Base-by-base conservation (phyloP, 2,888 invertebrate species). In the Pogonocherus hispidulus region DNA sequence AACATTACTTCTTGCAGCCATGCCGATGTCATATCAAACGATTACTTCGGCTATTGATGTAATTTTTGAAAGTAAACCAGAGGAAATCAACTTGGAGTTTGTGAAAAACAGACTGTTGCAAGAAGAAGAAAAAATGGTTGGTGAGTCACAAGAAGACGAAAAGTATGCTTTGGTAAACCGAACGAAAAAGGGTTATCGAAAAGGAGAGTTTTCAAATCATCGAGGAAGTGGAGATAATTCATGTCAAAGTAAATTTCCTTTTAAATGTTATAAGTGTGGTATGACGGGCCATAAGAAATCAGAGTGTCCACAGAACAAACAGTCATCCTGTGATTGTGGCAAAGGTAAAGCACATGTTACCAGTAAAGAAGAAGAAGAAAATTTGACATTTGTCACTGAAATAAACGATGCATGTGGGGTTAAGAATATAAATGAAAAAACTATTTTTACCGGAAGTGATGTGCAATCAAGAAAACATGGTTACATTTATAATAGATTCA, bases 81-180 rank as follows among this genome's bases (percentile, higher is more conserved):
- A 16, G 9, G 9, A 16, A 6, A 2, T 46, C n/a, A 37, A 37
- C 11, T 55, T 20, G 16, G 37, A 5, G 8, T 27, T 5, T 27
- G 27, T 27, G 27, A 27, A 27, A 27, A 27, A 3, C 27, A 8
- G 27, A 27, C 27, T 27, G 8, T 27, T 8, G 27, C 27, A 27
- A 8, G 57, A 66, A 68, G 66, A 69, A 9, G 51, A 47, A 20
- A 9, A 56, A 69, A 51, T 62, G 51, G 51, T 63, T 69, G 57
- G 46, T 68, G 16, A 16, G 69, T 35, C 63, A 41, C 47, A 52
- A 69, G 46, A 69, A 63, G 41, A 69, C 16, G 47, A 51, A 11
- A 55, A 55, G 16, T 14, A 5, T 4, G 9, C 2, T 20, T 20
- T 41, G 18, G 23, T 2, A 4, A 20, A 37, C 8, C 11, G 37